These are phyloP conservation scores for Rhizomys pruinosus DNA, from an alignment of 2,113 vertebrate species.

Conservation along the genomic window DNA sequence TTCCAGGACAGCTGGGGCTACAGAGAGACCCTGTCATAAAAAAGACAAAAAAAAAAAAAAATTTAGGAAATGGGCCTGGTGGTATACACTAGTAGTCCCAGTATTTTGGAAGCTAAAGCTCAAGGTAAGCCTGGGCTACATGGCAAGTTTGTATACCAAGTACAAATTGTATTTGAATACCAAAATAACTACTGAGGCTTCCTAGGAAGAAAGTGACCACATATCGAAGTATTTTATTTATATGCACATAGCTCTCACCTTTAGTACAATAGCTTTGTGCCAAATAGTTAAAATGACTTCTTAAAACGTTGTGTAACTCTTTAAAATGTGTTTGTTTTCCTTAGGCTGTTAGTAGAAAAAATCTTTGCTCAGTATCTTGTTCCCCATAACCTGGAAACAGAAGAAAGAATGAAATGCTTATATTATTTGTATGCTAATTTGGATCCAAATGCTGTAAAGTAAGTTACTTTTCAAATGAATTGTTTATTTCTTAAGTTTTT, in stretches of 20 bases:
- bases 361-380: slow-evolving; percentile 99
- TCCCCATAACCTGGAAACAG: slow-evolving; percentile 98
- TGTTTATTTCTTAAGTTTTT: neutral
- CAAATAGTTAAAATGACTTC: slow-evolving; percentile 1
- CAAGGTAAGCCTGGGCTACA: neutral
- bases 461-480: slow-evolving; percentile 84
- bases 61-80: neutral
- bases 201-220: neutral
- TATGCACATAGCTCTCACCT: neutral
- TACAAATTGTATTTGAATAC: slow-evolving; percentile 17
- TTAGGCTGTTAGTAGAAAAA: slow-evolving; percentile 97
- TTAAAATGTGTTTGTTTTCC: slow-evolving; percentile 61
- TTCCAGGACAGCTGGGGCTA: no score
- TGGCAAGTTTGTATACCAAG: no score
- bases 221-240: slow-evolving; percentile 22
- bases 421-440: slow-evolving; percentile 99
- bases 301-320: slow-evolving; percentile 40
- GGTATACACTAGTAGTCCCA: neutral
- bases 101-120: neutral
- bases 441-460: slow-evolving; percentile 99
- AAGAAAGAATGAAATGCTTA: slow-evolving; percentile 99
- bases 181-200: neutral
- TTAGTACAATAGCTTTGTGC: neutral
- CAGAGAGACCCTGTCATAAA: no score
- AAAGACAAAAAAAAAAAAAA: no score